Evolutionary conservation across 2,797 vertebrate species (phyloP).

Genomic region (Micrastur ruficollis): DNA sequence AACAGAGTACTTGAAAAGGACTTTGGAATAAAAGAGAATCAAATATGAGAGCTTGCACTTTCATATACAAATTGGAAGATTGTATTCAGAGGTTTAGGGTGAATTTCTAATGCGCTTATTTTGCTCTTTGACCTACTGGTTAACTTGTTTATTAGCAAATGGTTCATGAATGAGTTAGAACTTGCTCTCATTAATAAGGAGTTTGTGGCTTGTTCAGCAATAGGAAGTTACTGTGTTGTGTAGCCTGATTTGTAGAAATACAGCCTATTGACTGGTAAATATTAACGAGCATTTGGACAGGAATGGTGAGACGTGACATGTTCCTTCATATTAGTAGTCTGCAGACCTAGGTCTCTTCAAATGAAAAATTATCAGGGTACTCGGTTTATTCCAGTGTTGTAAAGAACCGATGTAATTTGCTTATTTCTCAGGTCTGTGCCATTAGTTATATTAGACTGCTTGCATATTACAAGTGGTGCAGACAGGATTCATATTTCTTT

Average conservation of each 20-base stretch:
- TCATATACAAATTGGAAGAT: not conserved
- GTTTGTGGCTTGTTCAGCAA: not conserved
- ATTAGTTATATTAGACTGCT: not conserved
- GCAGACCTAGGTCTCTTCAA: not conserved
- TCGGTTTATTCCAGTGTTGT: not conserved
- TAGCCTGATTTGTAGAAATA: not conserved
- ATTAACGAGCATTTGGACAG: not conserved
- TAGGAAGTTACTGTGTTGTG: not conserved
- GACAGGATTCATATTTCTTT: not conserved
- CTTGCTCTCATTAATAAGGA: not conserved
- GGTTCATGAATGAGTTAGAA: not conserved
- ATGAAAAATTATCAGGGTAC: not conserved
- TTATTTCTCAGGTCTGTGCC: not conserved
- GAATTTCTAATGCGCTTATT: not conserved
- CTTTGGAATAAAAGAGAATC: not conserved
- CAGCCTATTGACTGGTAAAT: not conserved
- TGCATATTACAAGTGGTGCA: not conserved
- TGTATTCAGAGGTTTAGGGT: not conserved
- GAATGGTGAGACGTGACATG: not conserved
- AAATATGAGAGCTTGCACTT: not conserved
- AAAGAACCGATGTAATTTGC: not conserved
- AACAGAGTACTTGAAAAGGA: not conserved
- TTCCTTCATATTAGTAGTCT: not conserved
- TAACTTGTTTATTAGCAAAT: not conserved
- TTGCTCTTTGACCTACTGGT: not conserved